Percentiles rank a stretch among this genome's conserved stretches.
Conservation (phyloP, 2,888 invertebrate genomes). For the Cheilosia vernalis region DNA sequence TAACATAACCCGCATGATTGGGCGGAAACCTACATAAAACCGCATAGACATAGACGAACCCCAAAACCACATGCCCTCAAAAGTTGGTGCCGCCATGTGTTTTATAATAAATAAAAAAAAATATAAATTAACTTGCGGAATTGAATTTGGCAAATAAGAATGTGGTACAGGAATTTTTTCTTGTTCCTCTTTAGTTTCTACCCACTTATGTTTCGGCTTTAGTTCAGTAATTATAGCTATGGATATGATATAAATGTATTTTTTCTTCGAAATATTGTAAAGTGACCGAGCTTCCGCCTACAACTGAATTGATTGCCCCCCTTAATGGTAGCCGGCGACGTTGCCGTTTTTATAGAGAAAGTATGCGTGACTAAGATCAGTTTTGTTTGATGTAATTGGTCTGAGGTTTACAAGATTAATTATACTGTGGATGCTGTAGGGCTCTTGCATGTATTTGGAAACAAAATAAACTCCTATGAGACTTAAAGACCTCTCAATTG, state of each 20-base stretch:
- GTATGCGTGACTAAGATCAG: background rate
- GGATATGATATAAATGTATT: background rate
- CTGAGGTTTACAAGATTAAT: background rate
- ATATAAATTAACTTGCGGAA: background rate
- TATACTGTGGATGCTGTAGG: background rate
- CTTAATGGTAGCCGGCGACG: background rate
- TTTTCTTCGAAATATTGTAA: slow-evolving; percentile 3
- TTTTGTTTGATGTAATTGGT: background rate
- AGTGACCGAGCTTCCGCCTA: background rate
- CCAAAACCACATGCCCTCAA: no score
- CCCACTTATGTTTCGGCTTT: slow-evolving; percentile 1
- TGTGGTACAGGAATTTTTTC: background rate
- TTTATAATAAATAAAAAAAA: background rate
- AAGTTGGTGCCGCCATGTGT: background rate
- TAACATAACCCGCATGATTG: no score
- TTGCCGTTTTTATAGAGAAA: slow-evolving; percentile 17
- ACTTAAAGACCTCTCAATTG: no score
- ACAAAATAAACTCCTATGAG: background rate
- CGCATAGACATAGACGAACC: no score
- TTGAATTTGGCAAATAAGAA: slow-evolving; percentile 6
- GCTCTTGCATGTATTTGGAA: background rate
- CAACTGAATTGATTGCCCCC: background rate
- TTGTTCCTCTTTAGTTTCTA: background rate
- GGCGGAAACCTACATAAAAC: no score
- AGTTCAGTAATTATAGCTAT: slow-evolving; percentile 10